Evolutionary conservation across 2,888 invertebrate genomes (phyloP).

Genomic region (Aleiodes alternator): DNA sequence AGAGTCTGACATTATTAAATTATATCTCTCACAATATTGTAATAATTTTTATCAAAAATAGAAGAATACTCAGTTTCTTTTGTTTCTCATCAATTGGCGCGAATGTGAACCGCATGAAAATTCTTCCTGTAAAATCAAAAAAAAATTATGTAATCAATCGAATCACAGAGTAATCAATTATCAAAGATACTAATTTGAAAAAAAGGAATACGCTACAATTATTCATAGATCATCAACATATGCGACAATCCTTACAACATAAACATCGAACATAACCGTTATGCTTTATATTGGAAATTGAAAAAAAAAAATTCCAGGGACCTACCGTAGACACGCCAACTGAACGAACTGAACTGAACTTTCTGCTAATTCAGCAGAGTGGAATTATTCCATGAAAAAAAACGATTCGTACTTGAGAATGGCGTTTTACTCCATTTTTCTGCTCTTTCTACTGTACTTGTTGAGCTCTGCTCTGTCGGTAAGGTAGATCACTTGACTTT

Average conservation of each 20-base stretch:
- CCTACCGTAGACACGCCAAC: not conserved
- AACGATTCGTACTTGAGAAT: no score
- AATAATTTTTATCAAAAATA: no score
- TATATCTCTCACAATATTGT: not conserved
- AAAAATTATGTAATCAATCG: no score
- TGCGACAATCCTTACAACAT: slow-evolving; percentile 19
- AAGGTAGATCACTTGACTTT: not conserved
- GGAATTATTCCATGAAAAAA: no score
- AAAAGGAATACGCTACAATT: not conserved
- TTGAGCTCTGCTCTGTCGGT: not conserved
- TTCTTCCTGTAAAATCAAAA: no score
- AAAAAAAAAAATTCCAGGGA: not conserved
- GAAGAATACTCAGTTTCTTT: no score
- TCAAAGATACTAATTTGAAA: not conserved
- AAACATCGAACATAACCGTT: slow-evolving; percentile 31
- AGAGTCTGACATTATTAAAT: slow-evolving; percentile 83
- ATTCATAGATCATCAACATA: not conserved
- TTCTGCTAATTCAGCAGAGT: no score
- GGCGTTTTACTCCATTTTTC: no score
- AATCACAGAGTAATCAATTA: not conserved
- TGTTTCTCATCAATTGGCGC: no score
- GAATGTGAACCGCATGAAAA: no score
- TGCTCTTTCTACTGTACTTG: no score
- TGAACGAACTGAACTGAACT: not conserved
- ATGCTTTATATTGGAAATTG: not conserved